Percentiles rank a stretch among this genome's conserved stretches.
Conservation (phyloP, 1,140 invertebrate genomes). For the Marisa cornuarietis region DNA sequence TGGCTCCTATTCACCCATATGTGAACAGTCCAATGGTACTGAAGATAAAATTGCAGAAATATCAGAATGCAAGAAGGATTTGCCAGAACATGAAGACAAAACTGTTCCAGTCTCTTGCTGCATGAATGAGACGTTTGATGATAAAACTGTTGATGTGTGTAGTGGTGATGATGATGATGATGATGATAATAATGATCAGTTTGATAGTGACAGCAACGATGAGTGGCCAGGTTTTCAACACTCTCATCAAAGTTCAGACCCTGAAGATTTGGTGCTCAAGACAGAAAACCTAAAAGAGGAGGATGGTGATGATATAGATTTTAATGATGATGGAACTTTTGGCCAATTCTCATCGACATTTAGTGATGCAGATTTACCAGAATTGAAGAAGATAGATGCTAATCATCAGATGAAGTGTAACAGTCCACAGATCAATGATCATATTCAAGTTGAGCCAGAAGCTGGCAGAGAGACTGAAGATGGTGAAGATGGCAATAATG, state of each 20-base stretch:
- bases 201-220: background rate
- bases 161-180: constrained; percentile 11
- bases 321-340: constrained; percentile 2
- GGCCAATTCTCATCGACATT: background rate
- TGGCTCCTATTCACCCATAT: background rate
- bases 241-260: background rate
- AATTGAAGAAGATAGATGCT: constrained; percentile 9
- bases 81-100: background rate
- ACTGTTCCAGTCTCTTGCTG: background rate
- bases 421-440: background rate
- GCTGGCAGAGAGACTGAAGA: background rate
- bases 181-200: constrained; percentile 16
- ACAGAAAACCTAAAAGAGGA: background rate
- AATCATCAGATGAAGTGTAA: background rate
- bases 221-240: background rate
- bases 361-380: background rate
- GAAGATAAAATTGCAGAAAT: background rate
- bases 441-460: constrained; percentile 1
- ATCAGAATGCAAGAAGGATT: background rate
- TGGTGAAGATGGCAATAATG: constrained; percentile 38
- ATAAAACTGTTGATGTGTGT: background rate
- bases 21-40: background rate
- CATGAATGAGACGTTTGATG: background rate
- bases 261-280: constrained; percentile 17
- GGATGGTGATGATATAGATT: constrained; percentile 15